Evolutionary conservation across 2,888 invertebrate genomes (phyloP).

Genomic region (Drosophila diplacantha): DNA sequence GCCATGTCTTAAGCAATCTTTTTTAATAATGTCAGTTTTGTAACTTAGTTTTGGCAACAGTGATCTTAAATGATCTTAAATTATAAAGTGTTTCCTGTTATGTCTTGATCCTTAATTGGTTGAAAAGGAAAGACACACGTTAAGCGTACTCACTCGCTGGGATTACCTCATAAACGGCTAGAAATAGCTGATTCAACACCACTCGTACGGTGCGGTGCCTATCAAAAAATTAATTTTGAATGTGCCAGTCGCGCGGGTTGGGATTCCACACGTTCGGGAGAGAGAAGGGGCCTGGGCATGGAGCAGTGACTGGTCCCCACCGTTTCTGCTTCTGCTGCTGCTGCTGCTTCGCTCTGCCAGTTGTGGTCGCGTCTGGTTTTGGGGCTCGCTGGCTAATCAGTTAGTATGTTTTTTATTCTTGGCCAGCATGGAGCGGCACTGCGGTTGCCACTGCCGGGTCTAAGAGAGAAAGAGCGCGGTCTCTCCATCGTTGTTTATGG

Average conservation of each 20-base stretch:
- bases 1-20: no score
- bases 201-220: slow-evolving; percentile 1
- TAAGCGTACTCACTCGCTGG: neutral
- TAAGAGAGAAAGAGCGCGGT: slow-evolving; percentile 16
- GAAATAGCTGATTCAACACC: slow-evolving; percentile 11
- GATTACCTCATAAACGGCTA: slow-evolving; percentile 2
- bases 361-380: slow-evolving; percentile 38
- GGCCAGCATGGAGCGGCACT: slow-evolving; percentile 62
- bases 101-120: neutral
- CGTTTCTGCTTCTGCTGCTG: slow-evolving; percentile 1
- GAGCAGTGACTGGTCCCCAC: slow-evolving; percentile 18
- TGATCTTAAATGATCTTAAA: neutral
- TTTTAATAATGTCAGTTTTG: neutral
- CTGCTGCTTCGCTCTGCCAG: slow-evolving; percentile 10
- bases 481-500: slow-evolving; percentile 40
- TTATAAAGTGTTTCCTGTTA: no score
- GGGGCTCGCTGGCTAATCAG: slow-evolving; percentile 63
- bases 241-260: slow-evolving; percentile 18
- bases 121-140: neutral
- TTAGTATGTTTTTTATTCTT: slow-evolving; percentile 70
- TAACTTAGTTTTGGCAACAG: neutral
- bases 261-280: slow-evolving; percentile 14
- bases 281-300: slow-evolving; percentile 2
- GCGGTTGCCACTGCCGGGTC: slow-evolving; percentile 35
- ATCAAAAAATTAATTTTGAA: slow-evolving; percentile 18